A percentile compares a stretch with the other conserved stretches of the same genome.
These are phyloP conservation scores for Leuciscus idus DNA, from an alignment of 2,113 vertebrate genomes.

Conservation along the genomic window DNA sequence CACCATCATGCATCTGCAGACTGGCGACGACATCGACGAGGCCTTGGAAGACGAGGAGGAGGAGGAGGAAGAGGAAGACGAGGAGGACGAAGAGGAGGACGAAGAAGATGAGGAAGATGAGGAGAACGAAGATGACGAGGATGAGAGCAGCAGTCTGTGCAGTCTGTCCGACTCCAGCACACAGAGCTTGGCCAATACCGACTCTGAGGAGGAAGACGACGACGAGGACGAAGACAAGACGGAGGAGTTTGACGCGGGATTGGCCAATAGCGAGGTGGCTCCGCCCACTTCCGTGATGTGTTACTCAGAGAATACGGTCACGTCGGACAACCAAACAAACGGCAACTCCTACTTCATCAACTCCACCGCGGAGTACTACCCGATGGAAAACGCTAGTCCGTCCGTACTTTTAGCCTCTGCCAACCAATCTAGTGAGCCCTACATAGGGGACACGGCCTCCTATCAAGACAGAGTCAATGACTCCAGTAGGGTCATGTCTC, in stretches of 20 bases:
- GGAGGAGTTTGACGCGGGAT: constrained; percentile 78
- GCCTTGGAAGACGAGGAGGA: constrained; percentile 90
- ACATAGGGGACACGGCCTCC: constrained; percentile 66
- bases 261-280: constrained; percentile 78
- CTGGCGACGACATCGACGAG: constrained; percentile 85
- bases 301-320: constrained; percentile 82
- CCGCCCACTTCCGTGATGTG: constrained; percentile 89
- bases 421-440: constrained; percentile 79
- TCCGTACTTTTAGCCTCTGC: constrained; percentile 68
- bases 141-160: constrained; percentile 95
- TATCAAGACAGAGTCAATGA: constrained; percentile 84
- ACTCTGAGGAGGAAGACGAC: constrained; percentile 91
- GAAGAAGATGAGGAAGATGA: constrained; percentile 70
- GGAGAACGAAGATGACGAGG: constrained; percentile 80
- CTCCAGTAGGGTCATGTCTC: constrained; percentile 77
- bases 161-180: constrained; percentile 97
- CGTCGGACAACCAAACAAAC: constrained; percentile 86
- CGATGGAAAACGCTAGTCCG: constrained; percentile 84
- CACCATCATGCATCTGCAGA: constrained; percentile 86
- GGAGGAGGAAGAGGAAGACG: constrained; percentile 79
- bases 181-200: constrained; percentile 92
- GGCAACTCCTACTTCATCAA: constrained; percentile 86
- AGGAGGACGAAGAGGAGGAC: constrained; percentile 83
- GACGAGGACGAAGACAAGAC: constrained; percentile 83
- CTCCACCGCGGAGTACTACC: constrained; percentile 90